Evolutionary conservation across 2,888 invertebrate species (phyloP).

Genomic region (Villa cingulata): DNA sequence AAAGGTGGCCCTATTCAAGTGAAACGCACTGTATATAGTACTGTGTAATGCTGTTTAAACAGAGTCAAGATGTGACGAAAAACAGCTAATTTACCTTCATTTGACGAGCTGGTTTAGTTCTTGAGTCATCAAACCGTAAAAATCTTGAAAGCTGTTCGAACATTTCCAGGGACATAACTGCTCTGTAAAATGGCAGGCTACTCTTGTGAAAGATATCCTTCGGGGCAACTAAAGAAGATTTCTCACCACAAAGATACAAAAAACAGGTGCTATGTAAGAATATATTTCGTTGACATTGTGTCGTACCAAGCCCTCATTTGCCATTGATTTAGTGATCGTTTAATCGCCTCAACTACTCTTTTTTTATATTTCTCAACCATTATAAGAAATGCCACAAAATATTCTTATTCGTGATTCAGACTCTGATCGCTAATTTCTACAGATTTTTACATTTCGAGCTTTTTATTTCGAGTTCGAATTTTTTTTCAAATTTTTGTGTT

Average conservation of each 20-base stretch:
- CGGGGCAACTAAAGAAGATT: too few species aligned
- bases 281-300: not conserved
- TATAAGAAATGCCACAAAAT: too few species aligned
- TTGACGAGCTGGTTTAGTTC: constrained; percentile 1
- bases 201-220: not conserved
- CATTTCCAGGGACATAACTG: constrained; percentile 3
- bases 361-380: too few species aligned
- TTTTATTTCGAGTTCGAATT: too few species aligned
- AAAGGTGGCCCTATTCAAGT: too few species aligned
- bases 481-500: too few species aligned
- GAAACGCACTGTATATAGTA: too few species aligned
- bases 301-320: not conserved
- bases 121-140: constrained; percentile 4
- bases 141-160: constrained; percentile 3
- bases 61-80: not conserved
- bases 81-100: too few species aligned
- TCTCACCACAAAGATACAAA: constrained; percentile 1
- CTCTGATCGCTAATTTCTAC: too few species aligned
- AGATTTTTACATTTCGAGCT: too few species aligned
- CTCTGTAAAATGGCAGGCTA: constrained; percentile 1
- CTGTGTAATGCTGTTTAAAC: too few species aligned
- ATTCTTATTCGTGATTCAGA: too few species aligned
- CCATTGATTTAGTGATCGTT: not conserved
- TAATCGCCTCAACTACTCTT: not conserved
- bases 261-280: not conserved